These are phyloP conservation scores for Eublepharis macularius DNA, from an alignment of 2,113 vertebrate species.

Conservation along the genomic window DNA sequence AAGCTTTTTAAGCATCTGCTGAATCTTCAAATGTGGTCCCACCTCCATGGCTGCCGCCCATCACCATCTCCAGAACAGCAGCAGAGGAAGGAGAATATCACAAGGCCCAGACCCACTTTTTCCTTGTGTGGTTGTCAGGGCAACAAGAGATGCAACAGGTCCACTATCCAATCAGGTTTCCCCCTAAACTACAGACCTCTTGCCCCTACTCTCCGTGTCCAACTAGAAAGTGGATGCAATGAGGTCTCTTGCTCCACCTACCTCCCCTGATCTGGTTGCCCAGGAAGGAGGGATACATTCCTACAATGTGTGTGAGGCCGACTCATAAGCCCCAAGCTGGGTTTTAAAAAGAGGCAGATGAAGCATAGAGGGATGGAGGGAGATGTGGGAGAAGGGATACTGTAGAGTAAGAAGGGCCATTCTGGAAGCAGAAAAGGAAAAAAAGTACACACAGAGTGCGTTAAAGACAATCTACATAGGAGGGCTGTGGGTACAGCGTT, in stretches of 20 bases:
- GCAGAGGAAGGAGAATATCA: neutral
- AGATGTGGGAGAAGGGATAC: neutral
- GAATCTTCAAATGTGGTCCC: neutral
- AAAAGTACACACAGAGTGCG: fast-evolving
- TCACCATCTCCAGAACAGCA: neutral
- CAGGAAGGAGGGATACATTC: neutral
- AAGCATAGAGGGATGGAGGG: too few species aligned
- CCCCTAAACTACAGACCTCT: neutral
- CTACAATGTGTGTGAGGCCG: too few species aligned
- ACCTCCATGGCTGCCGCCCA: too few species aligned
- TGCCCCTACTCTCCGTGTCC: neutral
- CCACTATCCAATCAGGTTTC: neutral
- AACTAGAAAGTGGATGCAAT: neutral
- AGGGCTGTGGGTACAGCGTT: neutral
- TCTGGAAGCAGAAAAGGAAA: too few species aligned
- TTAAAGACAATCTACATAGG: neutral
- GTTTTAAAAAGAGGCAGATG: neutral
- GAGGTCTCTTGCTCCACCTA: neutral
- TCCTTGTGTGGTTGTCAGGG: neutral
- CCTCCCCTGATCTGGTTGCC: neutral
- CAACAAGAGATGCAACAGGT: neutral
- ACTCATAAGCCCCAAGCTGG: neutral
- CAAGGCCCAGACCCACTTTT: neutral
- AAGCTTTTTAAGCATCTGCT: neutral
- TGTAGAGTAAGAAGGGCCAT: neutral